Base-by-base conservation (phyloP, 2,113 vertebrate species). In the Tetrax tetrax region DNA sequence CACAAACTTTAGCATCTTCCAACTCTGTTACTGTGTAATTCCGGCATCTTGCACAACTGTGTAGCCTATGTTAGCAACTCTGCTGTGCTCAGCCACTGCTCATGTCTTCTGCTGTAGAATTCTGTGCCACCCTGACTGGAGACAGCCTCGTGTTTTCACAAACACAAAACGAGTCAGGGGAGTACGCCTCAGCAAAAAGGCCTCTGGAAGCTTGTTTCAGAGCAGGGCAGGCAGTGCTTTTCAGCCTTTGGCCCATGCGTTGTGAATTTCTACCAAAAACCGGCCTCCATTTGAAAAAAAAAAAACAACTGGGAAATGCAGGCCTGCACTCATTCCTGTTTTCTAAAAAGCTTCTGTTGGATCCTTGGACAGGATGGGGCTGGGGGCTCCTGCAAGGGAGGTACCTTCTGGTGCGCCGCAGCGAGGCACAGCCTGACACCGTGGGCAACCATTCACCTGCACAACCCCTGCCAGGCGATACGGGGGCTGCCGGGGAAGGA, bases 371-470 rank as follows among this genome's bases (percentile, higher is more conserved):
- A 18, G 6, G 28, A 2, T 2, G 0, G 33, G 8, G 14, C 38
- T 6, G 21, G 15, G 4, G 6, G 4, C 7, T n/a, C 38, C 50
- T 2, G 31, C 6, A 9, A 1, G 8, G 19, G 2, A 41, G 2
- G 7, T 0, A 3, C 17, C n/a, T 9, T 5, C 27, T 3, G 0
- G 2, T 43, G 41, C 14, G 14, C 41, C 41, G 41, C 14, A 16
- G 28, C 1, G 2, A 23, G 8, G 13, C 50, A 35, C 27, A 24
- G 60, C 33, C 3, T 29, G 8, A 4, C 27, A 0, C 37, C 1
- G 6, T 0, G 14, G 1, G 12, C 25, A 18, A 1, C 13, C 19
- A 12, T 1, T 14, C 14, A 2, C 35, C 35, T 3, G 12, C n/a
- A 20, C 28, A 16, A 7, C 8, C n/a, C 7, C 3, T 0, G 4